Conservation (phyloP, 2,113 vertebrate species). For the Oceanites oceanicus region DNA sequence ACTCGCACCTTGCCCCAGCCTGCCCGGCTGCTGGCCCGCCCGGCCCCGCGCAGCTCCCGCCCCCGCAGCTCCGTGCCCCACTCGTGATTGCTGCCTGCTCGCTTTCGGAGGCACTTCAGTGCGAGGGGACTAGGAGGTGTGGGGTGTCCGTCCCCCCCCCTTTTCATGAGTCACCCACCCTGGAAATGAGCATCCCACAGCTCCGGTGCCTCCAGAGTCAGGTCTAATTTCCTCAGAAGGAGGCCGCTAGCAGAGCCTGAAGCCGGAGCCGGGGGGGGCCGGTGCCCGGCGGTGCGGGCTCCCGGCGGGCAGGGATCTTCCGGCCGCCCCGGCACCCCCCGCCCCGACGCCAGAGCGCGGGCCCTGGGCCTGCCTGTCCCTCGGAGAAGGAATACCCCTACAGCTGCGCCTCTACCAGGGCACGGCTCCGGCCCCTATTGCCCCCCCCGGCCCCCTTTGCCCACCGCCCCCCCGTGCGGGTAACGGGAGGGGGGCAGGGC, state of each 20-base stretch:
- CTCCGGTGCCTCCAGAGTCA: constrained; percentile 31
- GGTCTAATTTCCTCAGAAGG: constrained; percentile 53
- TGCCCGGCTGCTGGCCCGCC: neutral
- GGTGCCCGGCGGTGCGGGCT: fast-evolving
- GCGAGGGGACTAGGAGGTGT: neutral
- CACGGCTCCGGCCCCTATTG: neutral
- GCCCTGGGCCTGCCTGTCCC: neutral
- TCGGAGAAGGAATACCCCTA: neutral
- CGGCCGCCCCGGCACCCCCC: too few relatives aligned
- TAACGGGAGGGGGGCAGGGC: neutral
- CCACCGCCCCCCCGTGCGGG: neutral
- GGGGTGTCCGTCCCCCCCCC: too few relatives aligned
- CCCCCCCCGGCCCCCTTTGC: neutral
- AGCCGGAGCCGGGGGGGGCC: neutral
- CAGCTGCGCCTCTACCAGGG: neutral
- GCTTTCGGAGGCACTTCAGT: neutral
- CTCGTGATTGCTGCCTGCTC: neutral
- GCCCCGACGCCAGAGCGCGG: neutral
- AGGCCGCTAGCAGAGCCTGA: constrained; percentile 15
- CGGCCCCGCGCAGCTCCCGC: neutral
- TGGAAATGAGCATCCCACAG: constrained; percentile 40
- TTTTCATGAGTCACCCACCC: neutral
- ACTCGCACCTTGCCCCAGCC: neutral
- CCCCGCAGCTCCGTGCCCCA: neutral
- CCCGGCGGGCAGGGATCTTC: too few relatives aligned